phyloP scores from a whole-genome alignment of 2,888 invertebrate genomes.

The Sisyra nigra region DNA sequence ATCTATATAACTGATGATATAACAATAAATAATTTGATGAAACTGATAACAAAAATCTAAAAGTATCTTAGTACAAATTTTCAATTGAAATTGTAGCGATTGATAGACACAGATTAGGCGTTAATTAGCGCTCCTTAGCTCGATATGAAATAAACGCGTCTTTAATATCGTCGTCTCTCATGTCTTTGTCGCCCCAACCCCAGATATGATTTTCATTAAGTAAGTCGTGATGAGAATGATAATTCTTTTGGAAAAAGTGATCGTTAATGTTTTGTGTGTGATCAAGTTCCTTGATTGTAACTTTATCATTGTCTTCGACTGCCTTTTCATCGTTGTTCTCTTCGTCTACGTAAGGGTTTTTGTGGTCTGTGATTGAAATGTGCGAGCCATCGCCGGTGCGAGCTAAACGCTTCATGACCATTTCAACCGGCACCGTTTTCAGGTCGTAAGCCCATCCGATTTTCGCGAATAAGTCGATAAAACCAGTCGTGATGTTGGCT shows the following conservation, averaged over 20 bases:
- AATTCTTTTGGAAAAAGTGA: slow-evolving; percentile 20
- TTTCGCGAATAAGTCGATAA: slow-evolving; percentile 50
- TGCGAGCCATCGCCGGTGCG: slow-evolving; percentile 57
- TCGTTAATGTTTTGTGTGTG: neutral
- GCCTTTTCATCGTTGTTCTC: too few species aligned
- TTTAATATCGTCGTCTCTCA: slow-evolving; percentile 48
- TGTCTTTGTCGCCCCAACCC: slow-evolving; percentile 74
- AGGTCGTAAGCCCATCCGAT: slow-evolving; percentile 46
- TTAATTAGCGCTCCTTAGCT: neutral
- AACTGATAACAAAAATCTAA: too few species aligned
- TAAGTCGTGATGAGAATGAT: slow-evolving; percentile 24
- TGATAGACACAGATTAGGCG: too few species aligned
- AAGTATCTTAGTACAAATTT: too few species aligned
- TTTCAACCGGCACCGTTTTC: slow-evolving; percentile 29
- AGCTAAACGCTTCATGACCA: slow-evolving; percentile 43
- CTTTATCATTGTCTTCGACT: neutral
- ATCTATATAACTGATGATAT: too few species aligned
- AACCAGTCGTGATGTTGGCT: slow-evolving; percentile 42
- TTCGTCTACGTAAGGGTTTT: neutral
- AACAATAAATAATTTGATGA: too few species aligned
- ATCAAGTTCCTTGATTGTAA: neutral
- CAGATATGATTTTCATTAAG: slow-evolving; percentile 31
- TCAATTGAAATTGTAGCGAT: too few species aligned
- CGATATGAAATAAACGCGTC: slow-evolving; percentile 1
- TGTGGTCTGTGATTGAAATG: slow-evolving; percentile 9